Evolutionary conservation across 2,888 invertebrate species (phyloP), one percentile per base, ranked within the genome.

Genomic region (Seladonia tumulorum): DNA sequence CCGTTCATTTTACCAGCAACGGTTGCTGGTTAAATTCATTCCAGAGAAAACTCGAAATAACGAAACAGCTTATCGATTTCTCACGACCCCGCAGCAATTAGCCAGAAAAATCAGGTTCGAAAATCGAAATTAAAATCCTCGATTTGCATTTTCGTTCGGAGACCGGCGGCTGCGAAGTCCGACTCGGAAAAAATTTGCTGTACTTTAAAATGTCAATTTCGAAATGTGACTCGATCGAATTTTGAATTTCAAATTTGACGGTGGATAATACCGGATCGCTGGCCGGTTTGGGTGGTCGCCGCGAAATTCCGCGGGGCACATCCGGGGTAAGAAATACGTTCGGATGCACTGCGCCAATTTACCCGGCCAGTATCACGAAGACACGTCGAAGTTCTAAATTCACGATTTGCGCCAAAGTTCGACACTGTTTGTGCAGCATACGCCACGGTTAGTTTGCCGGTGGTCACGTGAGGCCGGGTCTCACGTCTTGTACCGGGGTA

Each of bases 401-500:
- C 89, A 88, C 89, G 91, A 93, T 92, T 92, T 89, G 91, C 89
- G 87, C 81, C 88, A 90, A 93, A 92, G 92, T 93, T 93, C 86
- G 88, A 89, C 86, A 89, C 89, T 90, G 90, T 91, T 92, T 90
- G 90, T 87, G 86, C 88, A 89, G 89, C 91, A 91, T 91, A 89
- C 91, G 91, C 90, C 91, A 91, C 85, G 90, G 91, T 91, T 91
- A 91, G 91, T 91, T 91, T 91, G 90, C 81, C 87, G 90, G 91
- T 88, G 92, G 92, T 91, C 91, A 92, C 89, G 91, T 89, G 92
- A 91, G 88, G 87, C 88, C 92, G 84, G 91, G 91, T 92, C 90
- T 90, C 93, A 91, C 93, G 92, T 94, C 94, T 93, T 93, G 92
- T 93, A 93, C 90, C 90, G 91, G 2, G 57, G 88, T 92, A 88